Conservation (phyloP, 2,888 invertebrate species). For the Drosophila mercatorum region DNA sequence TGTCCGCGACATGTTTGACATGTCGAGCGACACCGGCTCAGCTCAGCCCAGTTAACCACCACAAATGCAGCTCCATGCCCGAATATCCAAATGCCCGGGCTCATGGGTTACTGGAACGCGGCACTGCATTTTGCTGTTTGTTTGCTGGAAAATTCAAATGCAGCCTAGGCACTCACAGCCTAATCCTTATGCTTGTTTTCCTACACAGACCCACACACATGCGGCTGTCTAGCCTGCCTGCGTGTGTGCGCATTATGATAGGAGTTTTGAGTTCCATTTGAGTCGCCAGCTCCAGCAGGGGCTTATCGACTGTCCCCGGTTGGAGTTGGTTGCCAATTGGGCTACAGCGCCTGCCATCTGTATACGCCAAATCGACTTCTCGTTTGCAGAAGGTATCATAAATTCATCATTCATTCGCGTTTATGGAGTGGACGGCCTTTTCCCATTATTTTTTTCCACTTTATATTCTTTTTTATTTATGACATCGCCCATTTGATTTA, state of each 20-base stretch:
- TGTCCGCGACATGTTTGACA: conserved; percentile 83
- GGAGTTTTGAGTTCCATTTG: conserved; percentile 45
- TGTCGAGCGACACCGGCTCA: conserved; percentile 68
- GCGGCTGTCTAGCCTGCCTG: conserved; percentile 12
- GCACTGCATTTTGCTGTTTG: conserved; percentile 50
- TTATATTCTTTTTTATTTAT: conserved; percentile 50
- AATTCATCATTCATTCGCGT: conserved; percentile 74
- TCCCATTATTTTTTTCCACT: neutral
- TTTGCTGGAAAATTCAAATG: conserved; percentile 75
- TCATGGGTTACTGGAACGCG: conserved; percentile 63
- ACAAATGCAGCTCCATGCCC: conserved; percentile 27
- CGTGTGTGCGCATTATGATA: conserved; percentile 58
- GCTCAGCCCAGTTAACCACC: conserved; percentile 15
- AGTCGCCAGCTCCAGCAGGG: conserved; percentile 29
- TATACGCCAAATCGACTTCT: conserved; percentile 49
- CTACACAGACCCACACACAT: conserved; percentile 49
- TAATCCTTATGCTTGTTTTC: conserved; percentile 79
- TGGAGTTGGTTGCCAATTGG: conserved; percentile 42
- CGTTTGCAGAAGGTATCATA: conserved; percentile 62
- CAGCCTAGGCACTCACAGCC: conserved; percentile 60
- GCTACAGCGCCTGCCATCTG: conserved; percentile 48
- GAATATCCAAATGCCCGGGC: conserved; percentile 37
- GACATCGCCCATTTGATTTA: conserved; percentile 67
- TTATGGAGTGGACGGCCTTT: conserved; percentile 39
- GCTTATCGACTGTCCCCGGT: conserved; percentile 19